Conservation (phyloP, 2,113 vertebrate genomes). For the Acrocephalus kingi region DNA sequence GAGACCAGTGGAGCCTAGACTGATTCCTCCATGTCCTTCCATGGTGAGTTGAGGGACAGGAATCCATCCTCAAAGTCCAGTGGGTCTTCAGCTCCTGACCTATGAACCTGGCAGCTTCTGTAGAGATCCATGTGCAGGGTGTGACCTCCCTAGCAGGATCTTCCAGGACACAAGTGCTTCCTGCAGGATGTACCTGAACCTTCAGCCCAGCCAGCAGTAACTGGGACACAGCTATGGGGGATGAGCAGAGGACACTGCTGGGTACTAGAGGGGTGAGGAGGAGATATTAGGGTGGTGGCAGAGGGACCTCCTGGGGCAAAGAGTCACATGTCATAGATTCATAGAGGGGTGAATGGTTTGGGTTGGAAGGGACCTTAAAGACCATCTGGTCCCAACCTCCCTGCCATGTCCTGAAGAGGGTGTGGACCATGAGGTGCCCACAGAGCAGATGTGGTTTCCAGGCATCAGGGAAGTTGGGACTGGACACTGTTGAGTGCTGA, state of each 20-base stretch:
- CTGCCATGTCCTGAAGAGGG: too few species aligned
- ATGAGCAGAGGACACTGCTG: background rate
- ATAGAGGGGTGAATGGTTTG: background rate
- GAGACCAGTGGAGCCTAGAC: background rate
- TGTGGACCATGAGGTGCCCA: background rate
- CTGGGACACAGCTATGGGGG: fast-evolving
- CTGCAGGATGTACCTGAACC: background rate
- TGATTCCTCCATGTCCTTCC: background rate
- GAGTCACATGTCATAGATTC: background rate
- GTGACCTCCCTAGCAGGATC: background rate
- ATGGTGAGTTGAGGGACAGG: background rate
- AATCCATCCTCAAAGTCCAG: background rate
- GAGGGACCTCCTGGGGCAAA: background rate
- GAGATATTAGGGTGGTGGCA: background rate
- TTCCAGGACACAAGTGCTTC: background rate
- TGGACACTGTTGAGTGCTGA: background rate
- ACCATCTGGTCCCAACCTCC: background rate
- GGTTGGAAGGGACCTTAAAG: background rate
- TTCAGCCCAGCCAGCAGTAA: background rate
- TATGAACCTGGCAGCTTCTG: background rate
- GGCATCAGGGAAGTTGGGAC: fast-evolving
- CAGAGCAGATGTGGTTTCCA: background rate
- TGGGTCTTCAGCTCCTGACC: background rate
- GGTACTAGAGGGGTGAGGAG: background rate
- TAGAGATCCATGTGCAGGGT: background rate